Base-by-base conservation (phyloP, 2,113 vertebrate species). In the Ornithorhynchus anatinus region DNA sequence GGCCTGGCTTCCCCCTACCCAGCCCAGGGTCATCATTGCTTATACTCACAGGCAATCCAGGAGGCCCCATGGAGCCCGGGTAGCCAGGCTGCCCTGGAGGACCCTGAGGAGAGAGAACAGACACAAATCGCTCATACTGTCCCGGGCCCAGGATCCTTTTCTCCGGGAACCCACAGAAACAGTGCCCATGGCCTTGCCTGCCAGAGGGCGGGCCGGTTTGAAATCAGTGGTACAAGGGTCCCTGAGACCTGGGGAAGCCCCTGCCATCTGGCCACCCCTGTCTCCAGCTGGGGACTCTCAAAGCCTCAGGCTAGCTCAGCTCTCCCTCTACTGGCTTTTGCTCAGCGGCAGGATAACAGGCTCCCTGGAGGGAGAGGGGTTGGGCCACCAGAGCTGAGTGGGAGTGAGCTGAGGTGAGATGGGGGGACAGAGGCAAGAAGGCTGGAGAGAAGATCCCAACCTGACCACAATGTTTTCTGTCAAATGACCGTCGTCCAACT, bases 11-110 rank as follows among this genome's bases (percentile, higher is more conserved):
- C 57, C n/a, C 5, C 25, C 38, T 5, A 35, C 54, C 22, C 40
- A 1, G 1, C 17, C 32, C 10, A 36, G 8, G 40, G 5, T 8
- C 31, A 48, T 15, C 8, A 3, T 5, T 47, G n/a, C 22, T 25
- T 62, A 45, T 81, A 93, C 95, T 94, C 90, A 99, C 97, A 0
- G 93, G 95, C 44, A 99, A 91, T 65, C 97, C 97, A 0, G 97
- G 97, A 5, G 94, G 89, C 2, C 97, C 97, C 50, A 95, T 94
- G 8, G 90, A 66, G 2, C 97, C 97, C 2, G 97, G 96, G 72
- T 98, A 99, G 6, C 97, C 97, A 0, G 95, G 77, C 1, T 92
- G 96, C 59, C 97, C 97, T 10, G 96, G 78, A 37, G 95, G 86
- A 43, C 97, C 97, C 97, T 99, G 79, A 25, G 64, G 19, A 62